Evolutionary conservation across 2,113 vertebrate genomes (phyloP).

Genomic region (Beaufortia kweichowensis): DNA sequence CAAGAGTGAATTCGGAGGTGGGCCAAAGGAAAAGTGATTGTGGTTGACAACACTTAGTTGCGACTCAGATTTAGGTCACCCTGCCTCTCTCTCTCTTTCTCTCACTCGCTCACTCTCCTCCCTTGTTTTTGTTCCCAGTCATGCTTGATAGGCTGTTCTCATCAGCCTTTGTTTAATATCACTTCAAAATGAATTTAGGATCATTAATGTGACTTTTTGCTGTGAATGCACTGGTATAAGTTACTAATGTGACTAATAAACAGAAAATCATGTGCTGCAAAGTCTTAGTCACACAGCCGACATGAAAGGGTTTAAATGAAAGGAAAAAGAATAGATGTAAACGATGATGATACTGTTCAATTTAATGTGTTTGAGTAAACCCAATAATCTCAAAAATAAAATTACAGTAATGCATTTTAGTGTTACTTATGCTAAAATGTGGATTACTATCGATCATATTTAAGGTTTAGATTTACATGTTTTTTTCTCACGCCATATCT

Average conservation of each 20-base stretch:
- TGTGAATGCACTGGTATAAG: constrained; percentile 80
- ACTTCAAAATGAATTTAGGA: constrained; percentile 85
- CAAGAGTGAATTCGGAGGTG: constrained; percentile 58
- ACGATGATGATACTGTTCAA: constrained; percentile 14
- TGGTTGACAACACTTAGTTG: constrained; percentile 72
- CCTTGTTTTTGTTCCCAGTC: constrained; percentile 72
- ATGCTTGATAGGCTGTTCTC: constrained; percentile 84
- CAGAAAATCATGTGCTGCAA: constrained; percentile 81
- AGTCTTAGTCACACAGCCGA: constrained; percentile 77
- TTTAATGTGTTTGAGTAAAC: not conserved
- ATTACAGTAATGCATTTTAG: no score
- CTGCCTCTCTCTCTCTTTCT: constrained; percentile 52
- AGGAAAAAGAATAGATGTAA: not conserved
- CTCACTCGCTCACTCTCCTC: constrained; percentile 28
- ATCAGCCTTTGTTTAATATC: constrained; percentile 87
- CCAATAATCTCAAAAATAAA: no score
- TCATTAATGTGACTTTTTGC: constrained; percentile 83
- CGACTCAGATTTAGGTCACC: constrained; percentile 77
- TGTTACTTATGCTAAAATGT: no score
- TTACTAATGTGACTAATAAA: constrained; percentile 87
- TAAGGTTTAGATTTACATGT: no score
- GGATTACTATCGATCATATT: no score
- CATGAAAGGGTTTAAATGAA: constrained; percentile 78
- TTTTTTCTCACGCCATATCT: no score
- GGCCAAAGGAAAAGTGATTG: constrained; percentile 62